Evolutionary conservation across 2,797 vertebrate species (phyloP).

Genomic region (Acanthurus lineatus): DNA sequence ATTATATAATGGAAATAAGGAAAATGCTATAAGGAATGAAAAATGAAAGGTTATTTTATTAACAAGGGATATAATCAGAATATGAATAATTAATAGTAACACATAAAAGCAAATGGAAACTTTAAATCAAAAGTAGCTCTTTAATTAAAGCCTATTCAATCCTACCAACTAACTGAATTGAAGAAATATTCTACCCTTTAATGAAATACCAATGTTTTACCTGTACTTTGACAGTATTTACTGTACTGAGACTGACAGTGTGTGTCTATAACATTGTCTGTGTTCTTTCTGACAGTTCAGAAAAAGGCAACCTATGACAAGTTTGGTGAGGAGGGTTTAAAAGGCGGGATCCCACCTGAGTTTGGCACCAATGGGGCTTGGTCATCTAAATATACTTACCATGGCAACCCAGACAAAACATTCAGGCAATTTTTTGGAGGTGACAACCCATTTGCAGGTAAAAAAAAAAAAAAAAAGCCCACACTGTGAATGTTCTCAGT

Average conservation of each 20-base stretch:
- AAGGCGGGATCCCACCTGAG: slow-evolving; percentile 90
- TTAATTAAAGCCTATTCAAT: too few relatives aligned
- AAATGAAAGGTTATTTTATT: neutral
- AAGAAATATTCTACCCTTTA: neutral
- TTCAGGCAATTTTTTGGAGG: slow-evolving; percentile 95
- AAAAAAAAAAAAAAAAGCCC: neutral
- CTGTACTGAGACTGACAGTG: neutral
- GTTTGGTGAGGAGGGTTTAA: slow-evolving; percentile 94
- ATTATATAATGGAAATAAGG: too few relatives aligned
- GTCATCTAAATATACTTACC: slow-evolving; percentile 90
- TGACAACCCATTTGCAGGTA: slow-evolving; percentile 95
- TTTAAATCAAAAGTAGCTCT: too few relatives aligned
- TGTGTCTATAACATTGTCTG: neutral
- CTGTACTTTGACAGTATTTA: neutral
- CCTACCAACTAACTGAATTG: too few relatives aligned
- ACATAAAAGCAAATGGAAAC: too few relatives aligned
- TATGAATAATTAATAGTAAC: neutral
- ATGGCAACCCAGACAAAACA: slow-evolving; percentile 91
- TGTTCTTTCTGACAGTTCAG: slow-evolving; percentile 77
- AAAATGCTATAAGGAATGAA: neutral
- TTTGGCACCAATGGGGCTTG: slow-evolving; percentile 85
- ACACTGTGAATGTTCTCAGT: neutral
- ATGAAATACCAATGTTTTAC: neutral
- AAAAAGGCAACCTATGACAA: slow-evolving; percentile 95
- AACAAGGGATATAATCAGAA: neutral